A percentile compares a stretch with the other conserved stretches of the same genome.
phyloP scores from a whole-genome alignment of 2,888 invertebrate genomes.

The Lordiphosa andalusiaca region DNA sequence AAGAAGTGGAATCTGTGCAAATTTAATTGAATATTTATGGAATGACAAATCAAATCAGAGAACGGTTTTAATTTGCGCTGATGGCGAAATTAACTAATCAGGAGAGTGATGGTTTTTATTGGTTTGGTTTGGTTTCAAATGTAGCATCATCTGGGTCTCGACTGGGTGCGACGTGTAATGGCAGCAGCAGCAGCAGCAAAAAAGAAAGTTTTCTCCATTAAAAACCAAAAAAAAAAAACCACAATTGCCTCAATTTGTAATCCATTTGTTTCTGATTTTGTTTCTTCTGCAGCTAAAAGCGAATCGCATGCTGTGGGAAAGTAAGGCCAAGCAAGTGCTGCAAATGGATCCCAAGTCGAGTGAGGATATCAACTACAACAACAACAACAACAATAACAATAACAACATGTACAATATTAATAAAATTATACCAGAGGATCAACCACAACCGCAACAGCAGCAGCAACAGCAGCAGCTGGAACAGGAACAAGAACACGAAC shows the following conservation, averaged over 20 bases:
- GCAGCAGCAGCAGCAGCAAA: too few relatives aligned
- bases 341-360: conserved; percentile 72
- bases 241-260: neutral
- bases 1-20: too few relatives aligned
- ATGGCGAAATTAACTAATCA: too few relatives aligned
- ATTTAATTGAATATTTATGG: too few relatives aligned
- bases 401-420: conserved; percentile 49
- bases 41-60: too few relatives aligned
- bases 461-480: conserved; percentile 40
- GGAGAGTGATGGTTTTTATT: too few relatives aligned
- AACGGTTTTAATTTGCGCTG: too few relatives aligned
- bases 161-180: too few relatives aligned
- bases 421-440: conserved; percentile 49
- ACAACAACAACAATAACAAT: conserved; percentile 30
- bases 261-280: conserved; percentile 12
- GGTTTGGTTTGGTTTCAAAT: too few relatives aligned
- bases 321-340: conserved; percentile 79
- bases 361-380: conserved; percentile 55
- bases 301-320: conserved; percentile 80
- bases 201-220: too few relatives aligned
- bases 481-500: conserved; percentile 31
- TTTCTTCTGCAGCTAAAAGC: conserved; percentile 77
- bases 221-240: too few relatives aligned
- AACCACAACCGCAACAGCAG: conserved; percentile 29
- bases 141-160: too few relatives aligned